phyloP scores from a whole-genome alignment of 1,140 invertebrate genomes.

The Heterodera carotae region DNA sequence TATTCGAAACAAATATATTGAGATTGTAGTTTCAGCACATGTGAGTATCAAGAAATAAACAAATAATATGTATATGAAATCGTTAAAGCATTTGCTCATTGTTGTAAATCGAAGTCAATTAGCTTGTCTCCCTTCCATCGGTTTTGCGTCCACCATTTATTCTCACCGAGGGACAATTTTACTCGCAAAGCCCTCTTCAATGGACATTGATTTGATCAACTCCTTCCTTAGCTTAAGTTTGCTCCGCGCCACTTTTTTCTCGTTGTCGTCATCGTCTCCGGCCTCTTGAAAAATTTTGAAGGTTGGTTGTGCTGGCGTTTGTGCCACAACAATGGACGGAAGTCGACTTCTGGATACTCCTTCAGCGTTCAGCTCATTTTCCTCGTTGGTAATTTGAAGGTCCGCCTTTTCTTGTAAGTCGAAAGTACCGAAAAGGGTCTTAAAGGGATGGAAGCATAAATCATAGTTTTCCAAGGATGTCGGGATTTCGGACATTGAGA shows the following conservation, averaged over 20 bases:
- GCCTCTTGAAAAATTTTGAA: slow-evolving; percentile 29
- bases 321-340: slow-evolving; percentile 2
- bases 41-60: too few species aligned
- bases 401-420: slow-evolving; percentile 37
- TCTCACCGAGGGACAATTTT: slow-evolving; percentile 11
- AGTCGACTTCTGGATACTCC: slow-evolving; percentile 8
- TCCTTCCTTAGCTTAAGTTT: slow-evolving; percentile 23
- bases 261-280: slow-evolving; percentile 5
- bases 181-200: slow-evolving; percentile 33
- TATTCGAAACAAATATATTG: too few species aligned
- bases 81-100: not conserved
- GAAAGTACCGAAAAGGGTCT: slow-evolving; percentile 50
- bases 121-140: too few species aligned
- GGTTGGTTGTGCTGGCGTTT: slow-evolving; percentile 14
- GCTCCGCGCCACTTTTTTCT: not conserved
- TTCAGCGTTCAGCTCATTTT: slow-evolving; percentile 32
- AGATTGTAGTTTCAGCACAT: too few species aligned
- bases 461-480: too few species aligned
- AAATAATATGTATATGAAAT: not conserved
- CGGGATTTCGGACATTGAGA: too few species aligned
- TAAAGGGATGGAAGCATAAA: slow-evolving; percentile 13
- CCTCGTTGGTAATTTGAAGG: slow-evolving; percentile 40
- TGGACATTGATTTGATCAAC: slow-evolving; percentile 30
- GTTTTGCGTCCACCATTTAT: too few species aligned
- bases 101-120: not conserved